These are phyloP conservation scores for Nymphalis urticae DNA, from an alignment of 2,888 invertebrate species.

Conservation along the genomic window DNA sequence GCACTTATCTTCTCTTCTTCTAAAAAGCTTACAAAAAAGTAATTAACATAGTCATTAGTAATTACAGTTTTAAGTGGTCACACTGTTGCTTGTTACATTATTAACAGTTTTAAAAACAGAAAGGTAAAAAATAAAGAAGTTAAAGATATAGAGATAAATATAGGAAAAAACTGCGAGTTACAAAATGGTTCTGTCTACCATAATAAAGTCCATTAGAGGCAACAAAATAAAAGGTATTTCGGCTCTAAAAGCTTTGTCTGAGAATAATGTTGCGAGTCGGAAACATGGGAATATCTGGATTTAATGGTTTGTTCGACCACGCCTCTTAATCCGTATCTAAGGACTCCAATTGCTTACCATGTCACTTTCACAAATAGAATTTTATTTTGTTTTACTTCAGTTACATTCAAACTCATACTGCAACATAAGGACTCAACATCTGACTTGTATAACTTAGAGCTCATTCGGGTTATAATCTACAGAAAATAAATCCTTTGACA, in stretches of 20 bases:
- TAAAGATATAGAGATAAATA: slow-evolving; percentile 11
- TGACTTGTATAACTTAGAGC: neutral
- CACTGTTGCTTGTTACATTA: too few relatives aligned
- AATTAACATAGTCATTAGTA: too few relatives aligned
- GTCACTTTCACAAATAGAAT: neutral
- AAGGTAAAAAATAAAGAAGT: neutral
- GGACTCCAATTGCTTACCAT: too few relatives aligned
- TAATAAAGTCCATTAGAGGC: slow-evolving; percentile 39
- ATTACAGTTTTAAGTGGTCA: too few relatives aligned
- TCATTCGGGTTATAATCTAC: too few relatives aligned
- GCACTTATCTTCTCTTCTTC: too few relatives aligned
- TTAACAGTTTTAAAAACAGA: neutral
- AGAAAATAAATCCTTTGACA: too few relatives aligned
- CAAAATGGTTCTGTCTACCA: slow-evolving; percentile 24
- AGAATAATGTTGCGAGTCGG: slow-evolving; percentile 33
- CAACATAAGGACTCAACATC: too few relatives aligned
- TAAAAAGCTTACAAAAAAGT: too few relatives aligned
- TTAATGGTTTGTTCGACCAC: slow-evolving; percentile 32
- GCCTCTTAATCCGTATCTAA: slow-evolving; percentile 16
- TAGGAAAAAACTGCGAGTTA: slow-evolving; percentile 8
- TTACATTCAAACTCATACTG: too few relatives aligned
- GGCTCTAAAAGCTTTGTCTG: slow-evolving; percentile 39
- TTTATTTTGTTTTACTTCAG: neutral
- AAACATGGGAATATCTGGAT: slow-evolving; percentile 36
- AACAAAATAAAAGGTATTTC: slow-evolving; percentile 33